Evolutionary conservation across 2,113 vertebrate species (phyloP).

Genomic region (Esox niger): DNA sequence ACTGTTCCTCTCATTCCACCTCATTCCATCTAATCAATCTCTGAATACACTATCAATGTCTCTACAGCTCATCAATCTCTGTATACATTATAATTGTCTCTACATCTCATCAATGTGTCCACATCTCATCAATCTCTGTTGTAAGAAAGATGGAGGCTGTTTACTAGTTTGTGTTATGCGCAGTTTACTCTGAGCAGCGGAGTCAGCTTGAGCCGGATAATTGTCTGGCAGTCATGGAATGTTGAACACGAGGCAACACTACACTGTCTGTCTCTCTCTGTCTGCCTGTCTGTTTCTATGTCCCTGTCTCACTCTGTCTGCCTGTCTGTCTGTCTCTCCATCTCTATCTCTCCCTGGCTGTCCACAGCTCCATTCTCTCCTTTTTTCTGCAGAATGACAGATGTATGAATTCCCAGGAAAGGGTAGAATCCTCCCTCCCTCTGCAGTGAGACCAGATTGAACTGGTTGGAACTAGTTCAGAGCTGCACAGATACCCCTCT

Average conservation of each 20-base stretch:
- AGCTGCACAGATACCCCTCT: conserved; percentile 14
- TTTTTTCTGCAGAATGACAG: background rate
- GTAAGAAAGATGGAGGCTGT: conserved; percentile 21
- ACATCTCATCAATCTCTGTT: background rate
- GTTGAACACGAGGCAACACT: conserved; percentile 32
- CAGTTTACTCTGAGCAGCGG: background rate
- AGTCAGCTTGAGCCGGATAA: background rate
- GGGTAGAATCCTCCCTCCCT: conserved; percentile 8
- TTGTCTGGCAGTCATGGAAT: conserved; percentile 38
- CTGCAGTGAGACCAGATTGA: conserved; percentile 60
- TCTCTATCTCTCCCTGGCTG: conserved; percentile 28
- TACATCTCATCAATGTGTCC: background rate
- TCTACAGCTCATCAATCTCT: background rate
- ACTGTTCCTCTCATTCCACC: no score
- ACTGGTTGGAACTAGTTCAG: conserved; percentile 55
- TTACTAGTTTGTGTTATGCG: conserved; percentile 5
- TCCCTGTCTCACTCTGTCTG: conserved; percentile 13
- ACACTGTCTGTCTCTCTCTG: conserved; percentile 14
- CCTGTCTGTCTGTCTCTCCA: conserved; percentile 31
- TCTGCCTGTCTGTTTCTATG: conserved; percentile 35
- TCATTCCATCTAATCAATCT: no score
- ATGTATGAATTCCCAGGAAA: no score
- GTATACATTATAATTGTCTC: conserved; percentile 4
- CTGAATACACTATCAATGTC: background rate
- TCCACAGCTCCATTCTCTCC: background rate